Percentiles rank a stretch among this genome's conserved stretches.
Evolutionary conservation across 2,797 vertebrate genomes (phyloP).

Genomic region (Florisuga fusca): DNA sequence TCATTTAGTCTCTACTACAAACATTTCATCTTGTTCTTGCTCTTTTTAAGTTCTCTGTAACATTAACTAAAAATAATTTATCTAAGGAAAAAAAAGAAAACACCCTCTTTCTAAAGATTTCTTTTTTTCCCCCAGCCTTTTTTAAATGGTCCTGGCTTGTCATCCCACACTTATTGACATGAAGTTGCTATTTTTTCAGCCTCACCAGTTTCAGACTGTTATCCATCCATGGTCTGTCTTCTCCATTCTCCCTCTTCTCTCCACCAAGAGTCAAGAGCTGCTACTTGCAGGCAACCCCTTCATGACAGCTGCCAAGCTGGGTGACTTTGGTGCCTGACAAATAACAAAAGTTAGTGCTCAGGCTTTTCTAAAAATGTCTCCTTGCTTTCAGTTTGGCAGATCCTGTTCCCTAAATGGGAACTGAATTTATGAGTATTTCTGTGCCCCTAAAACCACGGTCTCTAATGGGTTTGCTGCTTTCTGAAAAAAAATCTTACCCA

Average conservation of each 20-base stretch:
- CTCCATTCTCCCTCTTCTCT: not conserved
- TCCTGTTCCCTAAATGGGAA: not conserved
- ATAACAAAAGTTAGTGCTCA: not conserved
- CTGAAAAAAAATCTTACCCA: not conserved
- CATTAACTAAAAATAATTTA: not conserved
- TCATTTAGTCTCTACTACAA: not conserved
- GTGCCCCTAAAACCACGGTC: not conserved
- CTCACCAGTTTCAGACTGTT: not conserved
- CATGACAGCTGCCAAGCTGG: not conserved
- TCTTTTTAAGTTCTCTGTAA: not conserved
- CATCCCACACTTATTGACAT: not conserved
- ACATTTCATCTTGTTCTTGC: not conserved
- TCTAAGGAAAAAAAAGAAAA: not conserved
- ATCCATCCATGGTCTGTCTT: not conserved
- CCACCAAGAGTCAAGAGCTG: not conserved
- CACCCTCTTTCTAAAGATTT: not conserved
- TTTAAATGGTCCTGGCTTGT: not conserved
- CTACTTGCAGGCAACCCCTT: not conserved
- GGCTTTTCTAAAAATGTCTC: not conserved
- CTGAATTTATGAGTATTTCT: constrained; percentile 14
- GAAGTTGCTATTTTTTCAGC: not conserved
- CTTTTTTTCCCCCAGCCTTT: not conserved
- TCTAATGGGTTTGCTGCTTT: constrained; percentile 16
- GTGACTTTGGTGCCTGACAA: not conserved
- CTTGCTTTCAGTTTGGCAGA: not conserved